These are phyloP conservation scores for Rhodophaea formosa DNA, from an alignment of 2,888 invertebrate genomes.

Conservation along the genomic window DNA sequence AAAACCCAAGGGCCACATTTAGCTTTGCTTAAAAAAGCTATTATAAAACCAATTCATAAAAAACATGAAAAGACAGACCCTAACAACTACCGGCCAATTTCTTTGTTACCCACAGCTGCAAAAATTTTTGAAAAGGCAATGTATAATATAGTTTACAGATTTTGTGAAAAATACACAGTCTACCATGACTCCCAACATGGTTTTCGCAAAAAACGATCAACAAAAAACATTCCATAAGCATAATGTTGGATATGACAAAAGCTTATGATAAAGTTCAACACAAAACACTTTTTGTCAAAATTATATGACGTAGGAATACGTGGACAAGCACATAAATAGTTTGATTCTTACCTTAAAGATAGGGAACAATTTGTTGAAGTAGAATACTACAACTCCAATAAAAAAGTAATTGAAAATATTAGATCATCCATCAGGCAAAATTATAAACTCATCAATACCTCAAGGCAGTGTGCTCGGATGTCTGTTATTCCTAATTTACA, in stretches of 20 bases:
- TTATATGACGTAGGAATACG: conserved; percentile 20
- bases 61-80: too few relatives aligned
- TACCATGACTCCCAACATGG: too few relatives aligned
- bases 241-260: background rate
- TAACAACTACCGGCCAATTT: too few relatives aligned
- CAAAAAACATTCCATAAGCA: too few relatives aligned
- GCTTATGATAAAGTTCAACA: background rate
- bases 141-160: too few relatives aligned
- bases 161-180: too few relatives aligned
- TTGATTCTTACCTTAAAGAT: conserved; percentile 19
- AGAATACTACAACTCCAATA: conserved; percentile 15
- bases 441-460: background rate
- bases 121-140: too few relatives aligned
- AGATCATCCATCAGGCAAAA: conserved; percentile 10
- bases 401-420: conserved; percentile 10
- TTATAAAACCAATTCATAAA: too few relatives aligned
- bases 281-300: background rate
- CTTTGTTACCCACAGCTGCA: too few relatives aligned
- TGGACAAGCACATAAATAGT: conserved; percentile 21
- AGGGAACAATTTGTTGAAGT: conserved; percentile 23
- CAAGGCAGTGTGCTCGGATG: background rate
- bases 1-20: too few relatives aligned
- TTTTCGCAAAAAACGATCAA: too few relatives aligned
- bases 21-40: too few relatives aligned
- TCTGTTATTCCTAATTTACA: background rate